A percentile compares a stretch with the other conserved stretches of the same genome.
These are phyloP conservation scores for Maconellicoccus hirsutus DNA, from an alignment of 1,140 invertebrate genomes.

Conservation along the genomic window DNA sequence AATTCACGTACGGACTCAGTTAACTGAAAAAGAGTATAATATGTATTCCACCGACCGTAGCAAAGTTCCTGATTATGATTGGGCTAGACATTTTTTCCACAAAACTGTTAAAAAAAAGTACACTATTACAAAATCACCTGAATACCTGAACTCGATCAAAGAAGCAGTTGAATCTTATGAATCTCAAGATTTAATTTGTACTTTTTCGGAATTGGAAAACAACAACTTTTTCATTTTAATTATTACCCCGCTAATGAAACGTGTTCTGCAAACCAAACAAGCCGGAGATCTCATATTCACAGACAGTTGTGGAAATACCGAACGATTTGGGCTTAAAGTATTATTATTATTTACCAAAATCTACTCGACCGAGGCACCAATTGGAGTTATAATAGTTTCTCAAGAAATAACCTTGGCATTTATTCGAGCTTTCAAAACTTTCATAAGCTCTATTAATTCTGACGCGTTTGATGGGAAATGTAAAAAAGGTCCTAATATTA, in stretches of 20 bases:
- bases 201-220: not conserved
- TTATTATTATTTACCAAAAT: not conserved
- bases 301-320: not conserved
- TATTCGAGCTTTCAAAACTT: not conserved
- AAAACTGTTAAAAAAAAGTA: slow-evolving; percentile 1
- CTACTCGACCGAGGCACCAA: not conserved
- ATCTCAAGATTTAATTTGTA: not conserved
- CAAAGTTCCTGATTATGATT: slow-evolving; percentile 15
- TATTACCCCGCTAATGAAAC: not conserved
- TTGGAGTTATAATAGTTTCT: not conserved
- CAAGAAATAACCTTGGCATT: not conserved
- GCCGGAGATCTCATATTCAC: not conserved
- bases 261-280: not conserved
- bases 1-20: not conserved
- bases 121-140: not conserved
- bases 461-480: not conserved
- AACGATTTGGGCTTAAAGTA: not conserved
- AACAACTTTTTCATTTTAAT: not conserved
- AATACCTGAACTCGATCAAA: not conserved
- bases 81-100: not conserved
- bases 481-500: not conserved
- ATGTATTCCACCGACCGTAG: not conserved
- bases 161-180: not conserved
- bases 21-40: not conserved
- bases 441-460: not conserved